Evolutionary conservation across 2,113 vertebrate species (phyloP), one percentile per base, ranked within the genome.

Genomic region (Cololabis saira): DNA sequence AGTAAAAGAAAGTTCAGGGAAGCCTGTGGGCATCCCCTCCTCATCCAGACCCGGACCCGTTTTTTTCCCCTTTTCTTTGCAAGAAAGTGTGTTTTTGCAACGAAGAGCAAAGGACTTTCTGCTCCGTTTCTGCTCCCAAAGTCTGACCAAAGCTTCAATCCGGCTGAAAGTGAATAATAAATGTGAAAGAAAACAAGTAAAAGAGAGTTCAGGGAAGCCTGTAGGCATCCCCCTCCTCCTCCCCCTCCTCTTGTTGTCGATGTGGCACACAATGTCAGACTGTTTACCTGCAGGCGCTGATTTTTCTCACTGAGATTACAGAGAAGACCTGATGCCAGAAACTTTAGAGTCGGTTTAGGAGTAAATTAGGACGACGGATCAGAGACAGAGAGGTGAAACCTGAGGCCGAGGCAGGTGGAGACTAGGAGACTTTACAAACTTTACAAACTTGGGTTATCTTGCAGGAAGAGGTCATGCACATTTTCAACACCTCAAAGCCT

Each of bases 231-330:
- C 58, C 81, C 51, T 5, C 33, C 52, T 8, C 60, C 65, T 21
- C 49, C 73, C 11, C 7, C 24, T 64, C 90, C 82, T 87, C 83
- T 62, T 55, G 1, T 69, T 96, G 96, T 93, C 90, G 87, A 97
- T 96, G 96, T 96, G 96, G 96, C 96, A 96, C 87, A 95, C 92
- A 96, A 94, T 88, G 83, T 76, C 64, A 49, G 71, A 45, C 14
- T 61, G 64, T 71, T 73, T 63, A 71, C 80, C 69, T 83, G 71
- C 60, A 66, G 63, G n/a, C 10, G 18, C 27, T 52, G 42, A 24
- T 61, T 77, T 70, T 58, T 56, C 64, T 16, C 5, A 17, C 42
- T 18, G 22, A 18, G 47, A 69, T 63, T 19, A 76, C 33, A 11
- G 33, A 37, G 33, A 7, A 37, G 33, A 37, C 33, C 33, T 9